Conservation (phyloP, 2,113 vertebrate species). For the Corvus cornix region DNA sequence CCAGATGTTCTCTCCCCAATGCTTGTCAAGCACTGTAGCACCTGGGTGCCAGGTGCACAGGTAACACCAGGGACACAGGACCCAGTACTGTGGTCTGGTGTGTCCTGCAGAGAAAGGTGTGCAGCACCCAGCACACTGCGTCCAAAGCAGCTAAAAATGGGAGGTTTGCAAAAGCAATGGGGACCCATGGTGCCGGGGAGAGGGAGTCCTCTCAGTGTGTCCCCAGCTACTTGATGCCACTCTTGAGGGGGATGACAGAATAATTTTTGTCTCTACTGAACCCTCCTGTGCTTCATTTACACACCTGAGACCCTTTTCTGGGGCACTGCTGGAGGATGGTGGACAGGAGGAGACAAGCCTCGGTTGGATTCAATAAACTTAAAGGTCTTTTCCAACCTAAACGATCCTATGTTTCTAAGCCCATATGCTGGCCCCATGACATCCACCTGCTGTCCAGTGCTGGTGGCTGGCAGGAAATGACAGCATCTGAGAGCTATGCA, state of each 20-base stretch:
- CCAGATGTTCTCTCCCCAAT: neutral
- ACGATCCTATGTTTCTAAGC: neutral
- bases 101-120: neutral
- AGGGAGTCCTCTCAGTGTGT: neutral
- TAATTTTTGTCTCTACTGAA: neutral
- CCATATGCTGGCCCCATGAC: neutral
- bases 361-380: neutral
- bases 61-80: neutral
- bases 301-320: neutral
- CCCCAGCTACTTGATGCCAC: neutral
- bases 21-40: neutral
- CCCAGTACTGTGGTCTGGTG: neutral
- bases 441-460: neutral
- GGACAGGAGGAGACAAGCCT: neutral
- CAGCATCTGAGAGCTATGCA: neutral
- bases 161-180: neutral
- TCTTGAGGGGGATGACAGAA: neutral
- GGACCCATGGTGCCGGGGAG: neutral
- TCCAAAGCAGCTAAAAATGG: neutral
- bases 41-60: neutral
- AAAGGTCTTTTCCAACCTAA: neutral
- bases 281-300: neutral
- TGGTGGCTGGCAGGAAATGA: slow-evolving; percentile 35
- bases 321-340: neutral
- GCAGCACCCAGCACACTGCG: neutral